These are phyloP conservation scores for Abscondita cerata DNA, from an alignment of 2,888 invertebrate species.

Conservation along the genomic window DNA sequence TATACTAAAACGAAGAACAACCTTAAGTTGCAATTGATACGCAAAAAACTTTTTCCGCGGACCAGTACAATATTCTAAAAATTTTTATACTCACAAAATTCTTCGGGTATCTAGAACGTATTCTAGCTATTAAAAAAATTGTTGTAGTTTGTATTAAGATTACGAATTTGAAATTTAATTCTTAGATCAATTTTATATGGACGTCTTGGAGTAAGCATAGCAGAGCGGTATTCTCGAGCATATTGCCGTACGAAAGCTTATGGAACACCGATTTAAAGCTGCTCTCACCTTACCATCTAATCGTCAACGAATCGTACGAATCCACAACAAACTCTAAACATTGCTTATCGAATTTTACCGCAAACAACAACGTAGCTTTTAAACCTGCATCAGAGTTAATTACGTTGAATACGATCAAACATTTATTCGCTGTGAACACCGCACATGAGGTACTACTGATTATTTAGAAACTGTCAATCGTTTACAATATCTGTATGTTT, in stretches of 20 bases:
- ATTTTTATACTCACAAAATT: too few species aligned
- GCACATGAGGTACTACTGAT: constrained; percentile 57
- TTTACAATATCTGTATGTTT: constrained; percentile 22
- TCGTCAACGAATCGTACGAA: constrained; percentile 52
- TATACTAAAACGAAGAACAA: too few species aligned
- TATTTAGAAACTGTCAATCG: too few species aligned
- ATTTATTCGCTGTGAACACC: constrained; percentile 52
- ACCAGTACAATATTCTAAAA: too few species aligned
- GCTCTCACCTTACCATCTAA: constrained; percentile 53
- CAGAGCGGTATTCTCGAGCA: constrained; percentile 58
- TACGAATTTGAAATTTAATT: too few species aligned
- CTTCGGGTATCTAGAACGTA: too few species aligned
- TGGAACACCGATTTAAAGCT: constrained; percentile 58
- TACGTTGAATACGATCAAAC: constrained; percentile 49
- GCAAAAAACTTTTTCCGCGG: too few species aligned
- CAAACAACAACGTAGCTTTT: constrained; percentile 42
- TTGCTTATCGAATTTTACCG: constrained; percentile 45
- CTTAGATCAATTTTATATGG: constrained; percentile 62
- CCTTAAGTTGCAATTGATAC: too few species aligned
- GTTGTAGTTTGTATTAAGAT: too few species aligned
- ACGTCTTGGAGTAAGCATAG: constrained; percentile 59
- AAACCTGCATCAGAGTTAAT: constrained; percentile 49
- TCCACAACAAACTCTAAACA: constrained; percentile 39
- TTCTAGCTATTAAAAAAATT: too few species aligned
- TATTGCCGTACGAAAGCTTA: constrained; percentile 55